Base-by-base conservation (phyloP, 1,140 invertebrate species). In the Caerostris extrusa region DNA sequence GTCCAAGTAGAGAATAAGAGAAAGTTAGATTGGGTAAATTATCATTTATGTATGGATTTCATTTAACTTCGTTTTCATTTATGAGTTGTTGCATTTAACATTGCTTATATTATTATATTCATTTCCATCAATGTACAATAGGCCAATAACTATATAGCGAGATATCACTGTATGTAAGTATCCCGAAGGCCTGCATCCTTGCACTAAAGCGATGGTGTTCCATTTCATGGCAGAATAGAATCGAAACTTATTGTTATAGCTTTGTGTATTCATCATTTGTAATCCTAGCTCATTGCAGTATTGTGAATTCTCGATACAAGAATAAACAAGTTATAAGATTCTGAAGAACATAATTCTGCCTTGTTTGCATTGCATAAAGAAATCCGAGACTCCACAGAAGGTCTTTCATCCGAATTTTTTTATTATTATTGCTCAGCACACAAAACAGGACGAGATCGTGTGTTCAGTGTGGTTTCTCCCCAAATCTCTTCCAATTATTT, bases 401-500 rank as follows among this genome's bases (percentile, higher is more conserved):
- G 12, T 5, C 71, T 77, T 77, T 77, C 71, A 77, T 77, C 71
- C 71, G 14, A 50, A 53, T 77, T 77, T 77, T 77, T 77, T 34
- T 34, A 34, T 34, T 34, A 34, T 50, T 77, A 50, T 67, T 67
- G 61, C 17, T n/a, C 19, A 7, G 34, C 3, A 34, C 34, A 53
- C 14, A 34, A 34, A 34, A 2, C 34, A 34, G 34, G 64, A 67
- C 64, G 12, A 57, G 57, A 58, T 34, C 56, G 83, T 19, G 56
- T 85, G 83, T 85, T 85, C 83, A 56, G 83, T 85, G 58, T 85
- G 83, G 83, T 50, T 85, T 58, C 83, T 58, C 83, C 83, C 83
- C 83, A 60, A 58, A 85, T 85, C 83, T 85, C 53, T 85, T 2
- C 83, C 83, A 85, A 85, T 85, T 85, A 85, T 85, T 85, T 85